Evolutionary conservation across 2,113 vertebrate species (phyloP).

Genomic region (Gymnarchus niloticus): DNA sequence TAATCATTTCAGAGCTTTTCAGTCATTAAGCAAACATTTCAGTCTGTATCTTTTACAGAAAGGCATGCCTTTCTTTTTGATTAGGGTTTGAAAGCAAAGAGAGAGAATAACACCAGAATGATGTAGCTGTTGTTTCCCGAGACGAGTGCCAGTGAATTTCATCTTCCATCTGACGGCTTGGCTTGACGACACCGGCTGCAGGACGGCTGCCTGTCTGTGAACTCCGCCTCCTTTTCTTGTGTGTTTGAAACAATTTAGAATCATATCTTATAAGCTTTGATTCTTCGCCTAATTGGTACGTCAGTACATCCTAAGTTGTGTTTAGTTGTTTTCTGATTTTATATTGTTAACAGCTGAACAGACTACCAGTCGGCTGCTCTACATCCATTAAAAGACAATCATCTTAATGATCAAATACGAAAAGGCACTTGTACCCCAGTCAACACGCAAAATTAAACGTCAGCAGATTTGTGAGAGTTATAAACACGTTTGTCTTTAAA

Average conservation of each 20-base stretch:
- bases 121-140: not conserved
- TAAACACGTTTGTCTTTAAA: not conserved
- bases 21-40: constrained; percentile 17
- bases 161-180: not conserved
- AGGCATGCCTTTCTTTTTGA: constrained; percentile 11
- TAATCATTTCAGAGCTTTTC: constrained; percentile 8
- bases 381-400: not conserved
- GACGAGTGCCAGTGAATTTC: not conserved
- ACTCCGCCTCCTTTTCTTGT: not conserved
- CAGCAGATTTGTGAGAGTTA: not conserved
- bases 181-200: not conserved
- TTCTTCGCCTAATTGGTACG: not conserved
- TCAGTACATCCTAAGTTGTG: not conserved
- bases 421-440: not conserved
- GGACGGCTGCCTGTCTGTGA: not conserved
- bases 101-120: constrained; percentile 23
- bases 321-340: not conserved
- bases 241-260: not conserved
- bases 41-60: constrained; percentile 21
- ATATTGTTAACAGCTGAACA: not conserved
- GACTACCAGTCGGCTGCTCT: not conserved
- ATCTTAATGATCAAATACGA: not conserved
- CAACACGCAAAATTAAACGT: not conserved
- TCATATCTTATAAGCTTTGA: not conserved
- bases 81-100: constrained; percentile 21